Evolutionary conservation across 2,113 vertebrate species (phyloP), one percentile per base, ranked within the genome.

Genomic region (Cinclus cinclus): DNA sequence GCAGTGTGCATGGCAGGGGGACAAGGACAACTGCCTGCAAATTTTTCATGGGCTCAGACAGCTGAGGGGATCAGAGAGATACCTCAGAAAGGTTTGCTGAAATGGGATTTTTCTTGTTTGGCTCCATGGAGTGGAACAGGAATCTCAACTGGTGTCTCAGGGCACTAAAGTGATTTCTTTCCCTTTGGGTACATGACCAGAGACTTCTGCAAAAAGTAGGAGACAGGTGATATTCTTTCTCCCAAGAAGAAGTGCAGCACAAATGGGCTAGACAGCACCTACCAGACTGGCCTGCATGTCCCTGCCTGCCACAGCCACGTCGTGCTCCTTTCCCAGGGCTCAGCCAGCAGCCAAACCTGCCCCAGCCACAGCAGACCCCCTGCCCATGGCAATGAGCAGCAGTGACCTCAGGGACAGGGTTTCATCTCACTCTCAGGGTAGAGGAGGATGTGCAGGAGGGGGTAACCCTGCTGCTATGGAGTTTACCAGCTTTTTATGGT

Each of bases 401-500:
- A 2, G 22, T 33, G 64, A 55, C 28, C 75, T 15, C 30, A 5
- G 81, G 70, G 47, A 53, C 8, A 50, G 50, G 69, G 39, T 20
- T 96, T 83, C 75, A 46, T 85, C 56, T 74, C 23, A 2, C 79
- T 52, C 86, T 39, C 7, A 2, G 83, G 37, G 31, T 2, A 76
- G 58, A 64, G 68, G 55, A 76, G 64, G 79, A 42, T 90, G 84
- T 85, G 9, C 74, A 24, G 93, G 96, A 94, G 79, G 73, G 83
- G 58, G 89, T 85, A 84, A 65, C 50, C 76, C 74, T 83, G 79
- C 76, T 18, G 46, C 90, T 85, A 14, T 4, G 7, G 84, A 89
- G 84, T 95, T 94, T 95, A 87, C 84, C 69, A 58, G 90, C 89
- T 78, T 95, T 97, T 95, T 86, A 90, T 94, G 92, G 87, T 59